phyloP scores from a whole-genome alignment of 2,113 vertebrate species.

The Vulpes ferrilata region DNA sequence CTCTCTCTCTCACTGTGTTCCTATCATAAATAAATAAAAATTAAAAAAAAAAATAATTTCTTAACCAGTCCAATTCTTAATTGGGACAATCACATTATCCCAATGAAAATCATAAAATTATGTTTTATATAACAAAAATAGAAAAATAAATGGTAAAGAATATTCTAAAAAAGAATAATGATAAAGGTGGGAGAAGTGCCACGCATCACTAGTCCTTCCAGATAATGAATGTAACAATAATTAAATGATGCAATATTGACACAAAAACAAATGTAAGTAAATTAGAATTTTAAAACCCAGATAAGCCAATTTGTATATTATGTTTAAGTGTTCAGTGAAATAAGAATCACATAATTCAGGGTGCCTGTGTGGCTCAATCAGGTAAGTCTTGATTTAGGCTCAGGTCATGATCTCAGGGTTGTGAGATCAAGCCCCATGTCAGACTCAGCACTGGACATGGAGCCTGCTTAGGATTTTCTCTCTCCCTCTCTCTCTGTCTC shows the following conservation, averaged over 20 bases:
- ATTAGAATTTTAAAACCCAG: neutral
- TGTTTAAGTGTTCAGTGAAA: neutral
- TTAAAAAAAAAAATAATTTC: slow-evolving; percentile 34
- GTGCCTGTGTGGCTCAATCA: neutral
- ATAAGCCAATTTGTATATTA: neutral
- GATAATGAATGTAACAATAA: neutral
- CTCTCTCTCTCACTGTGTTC: no score
- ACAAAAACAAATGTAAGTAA: neutral
- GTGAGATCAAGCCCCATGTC: neutral
- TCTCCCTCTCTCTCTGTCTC: neutral
- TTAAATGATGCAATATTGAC: neutral
- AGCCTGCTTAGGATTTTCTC: neutral
- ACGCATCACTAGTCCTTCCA: neutral
- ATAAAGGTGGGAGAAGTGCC: neutral
- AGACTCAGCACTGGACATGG: neutral
- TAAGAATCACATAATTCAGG: neutral
- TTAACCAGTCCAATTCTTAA: neutral
- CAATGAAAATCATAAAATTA: slow-evolving; percentile 22
- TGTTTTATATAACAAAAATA: neutral
- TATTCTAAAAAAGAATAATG: neutral
- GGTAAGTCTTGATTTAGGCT: neutral
- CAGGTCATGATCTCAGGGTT: neutral
- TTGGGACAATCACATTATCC: neutral
- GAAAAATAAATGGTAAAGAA: neutral
- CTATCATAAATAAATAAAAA: slow-evolving; percentile 53